Evolutionary conservation across 2,797 vertebrate species (phyloP).

Genomic region (Pipistrellus kuhlii): DNA sequence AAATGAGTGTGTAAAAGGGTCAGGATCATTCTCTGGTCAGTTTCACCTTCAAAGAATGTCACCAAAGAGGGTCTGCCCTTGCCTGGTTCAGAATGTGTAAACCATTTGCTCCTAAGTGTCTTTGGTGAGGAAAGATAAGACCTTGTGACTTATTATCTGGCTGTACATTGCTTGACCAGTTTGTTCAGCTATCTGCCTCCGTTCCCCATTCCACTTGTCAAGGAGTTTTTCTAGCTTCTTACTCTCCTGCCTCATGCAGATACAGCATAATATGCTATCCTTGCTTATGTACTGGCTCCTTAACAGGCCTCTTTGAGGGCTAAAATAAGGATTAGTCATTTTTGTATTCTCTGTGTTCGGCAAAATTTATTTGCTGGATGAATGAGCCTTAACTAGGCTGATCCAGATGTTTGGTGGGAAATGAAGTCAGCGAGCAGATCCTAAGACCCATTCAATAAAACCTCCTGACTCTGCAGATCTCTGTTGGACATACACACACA

Average conservation of each 20-base stretch:
- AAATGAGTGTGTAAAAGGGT: neutral
- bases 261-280: too few relatives aligned
- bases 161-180: neutral
- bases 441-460: neutral
- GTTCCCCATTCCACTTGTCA: neutral
- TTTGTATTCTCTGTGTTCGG: neutral
- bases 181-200: neutral
- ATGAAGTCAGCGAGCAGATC: neutral
- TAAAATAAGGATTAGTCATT: neutral
- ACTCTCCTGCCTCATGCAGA: neutral
- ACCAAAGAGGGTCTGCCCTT: neutral
- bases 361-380: constrained; percentile 40
- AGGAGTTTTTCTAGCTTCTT: neutral
- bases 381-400: constrained; percentile 16
- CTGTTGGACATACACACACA: neutral
- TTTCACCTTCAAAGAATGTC: neutral
- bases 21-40: neutral
- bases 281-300: neutral
- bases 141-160: neutral
- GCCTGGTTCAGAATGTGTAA: neutral
- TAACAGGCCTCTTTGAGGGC: neutral
- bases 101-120: neutral
- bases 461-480: neutral
- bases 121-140: neutral
- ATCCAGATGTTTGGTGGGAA: neutral